These are phyloP conservation scores for Eurosta solidaginis DNA, from an alignment of 1,140 invertebrate species.

Conservation along the genomic window DNA sequence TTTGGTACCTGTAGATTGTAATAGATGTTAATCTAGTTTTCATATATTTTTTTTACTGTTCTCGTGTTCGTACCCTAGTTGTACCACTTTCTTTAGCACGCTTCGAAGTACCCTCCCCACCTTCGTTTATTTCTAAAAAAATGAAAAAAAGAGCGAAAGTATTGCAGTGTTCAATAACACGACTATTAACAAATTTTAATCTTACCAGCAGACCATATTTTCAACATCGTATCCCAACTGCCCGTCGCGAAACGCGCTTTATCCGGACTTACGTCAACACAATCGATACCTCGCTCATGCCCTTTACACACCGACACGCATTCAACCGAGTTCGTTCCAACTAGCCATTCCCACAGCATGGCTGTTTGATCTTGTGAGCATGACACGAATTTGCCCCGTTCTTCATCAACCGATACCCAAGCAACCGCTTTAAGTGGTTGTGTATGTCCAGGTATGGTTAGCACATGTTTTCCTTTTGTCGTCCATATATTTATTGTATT, in stretches of 20 bases:
- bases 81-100: slow-evolving; percentile 61
- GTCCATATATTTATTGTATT: slow-evolving; percentile 90
- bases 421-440: slow-evolving; percentile 84
- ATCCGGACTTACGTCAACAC: slow-evolving; percentile 74
- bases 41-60: background rate
- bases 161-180: background rate
- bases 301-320: slow-evolving; percentile 82
- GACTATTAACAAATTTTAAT: slow-evolving; percentile 1
- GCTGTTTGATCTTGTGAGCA: slow-evolving; percentile 93
- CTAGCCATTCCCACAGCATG: slow-evolving; percentile 89
- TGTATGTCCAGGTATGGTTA: slow-evolving; percentile 84
- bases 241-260: slow-evolving; percentile 80
- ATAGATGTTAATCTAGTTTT: background rate
- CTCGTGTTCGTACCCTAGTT: slow-evolving; percentile 61
- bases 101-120: slow-evolving; percentile 41
- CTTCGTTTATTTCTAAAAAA: slow-evolving; percentile 59
- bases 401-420: slow-evolving; percentile 76
- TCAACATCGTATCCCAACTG: slow-evolving; percentile 86
- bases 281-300: slow-evolving; percentile 87
- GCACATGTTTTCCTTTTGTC: slow-evolving; percentile 78
- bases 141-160: background rate
- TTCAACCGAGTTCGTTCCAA: slow-evolving; percentile 75
- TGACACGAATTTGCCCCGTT: slow-evolving; percentile 75
- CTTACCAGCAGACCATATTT: slow-evolving; percentile 76
- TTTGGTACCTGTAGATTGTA: slow-evolving; percentile 71